These are phyloP conservation scores for Falco rusticolus DNA, from an alignment of 2,797 vertebrate genomes.

Conservation along the genomic window DNA sequence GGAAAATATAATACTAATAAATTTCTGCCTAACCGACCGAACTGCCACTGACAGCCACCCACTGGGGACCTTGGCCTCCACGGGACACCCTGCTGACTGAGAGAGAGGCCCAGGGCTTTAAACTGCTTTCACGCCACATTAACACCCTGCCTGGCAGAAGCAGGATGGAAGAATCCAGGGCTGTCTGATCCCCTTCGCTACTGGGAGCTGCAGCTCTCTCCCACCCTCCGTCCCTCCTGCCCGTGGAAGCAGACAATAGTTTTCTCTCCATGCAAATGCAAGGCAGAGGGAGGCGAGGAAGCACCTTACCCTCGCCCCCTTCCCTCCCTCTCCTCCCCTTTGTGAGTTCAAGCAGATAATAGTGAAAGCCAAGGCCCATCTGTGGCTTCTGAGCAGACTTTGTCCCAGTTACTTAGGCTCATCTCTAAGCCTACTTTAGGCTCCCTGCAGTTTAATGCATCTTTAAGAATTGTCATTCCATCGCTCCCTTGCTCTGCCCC, in stretches of 20 bases:
- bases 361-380: constrained; percentile 54
- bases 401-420: constrained; percentile 62
- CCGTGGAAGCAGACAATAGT: neutral
- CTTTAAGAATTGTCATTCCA: constrained; percentile 49
- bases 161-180: neutral
- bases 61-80: constrained; percentile 33
- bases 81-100: constrained; percentile 28
- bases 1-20: constrained; percentile 62
- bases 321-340: neutral
- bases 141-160: constrained; percentile 35
- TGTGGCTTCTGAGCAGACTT: constrained; percentile 56
- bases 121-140: constrained; percentile 62
- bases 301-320: neutral
- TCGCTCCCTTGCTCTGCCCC: neutral
- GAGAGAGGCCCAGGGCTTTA: constrained; percentile 23
- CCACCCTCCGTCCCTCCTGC: neutral
- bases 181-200: neutral
- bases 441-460: constrained; percentile 57
- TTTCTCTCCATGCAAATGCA: neutral
- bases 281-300: neutral
- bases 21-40: constrained; percentile 38
- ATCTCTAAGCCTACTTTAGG: constrained; percentile 68
- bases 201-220: neutral
- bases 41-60: constrained; percentile 53
- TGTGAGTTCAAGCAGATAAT: constrained; percentile 25